phyloP scores from a whole-genome alignment of 30 jellyfish, hydroid and myxozoan species.

The Cassiopea xamachana region DNA sequence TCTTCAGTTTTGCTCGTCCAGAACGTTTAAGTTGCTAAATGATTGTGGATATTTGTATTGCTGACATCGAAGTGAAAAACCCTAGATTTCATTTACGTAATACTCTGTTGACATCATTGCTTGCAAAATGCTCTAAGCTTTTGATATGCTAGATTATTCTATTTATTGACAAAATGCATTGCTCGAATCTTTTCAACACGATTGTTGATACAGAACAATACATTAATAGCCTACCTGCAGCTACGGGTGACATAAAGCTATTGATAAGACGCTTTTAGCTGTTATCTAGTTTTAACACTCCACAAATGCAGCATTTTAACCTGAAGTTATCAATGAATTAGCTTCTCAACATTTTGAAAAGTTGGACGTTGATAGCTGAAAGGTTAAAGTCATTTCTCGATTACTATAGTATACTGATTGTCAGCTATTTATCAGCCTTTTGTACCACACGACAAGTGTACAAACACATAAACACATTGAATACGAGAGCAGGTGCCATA shows the following conservation, averaged over 20 bases:
- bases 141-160: not conserved
- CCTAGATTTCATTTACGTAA: not conserved
- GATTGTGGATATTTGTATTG: not conserved
- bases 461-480: too few species aligned
- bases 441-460: too few species aligned
- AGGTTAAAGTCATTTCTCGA: too few species aligned
- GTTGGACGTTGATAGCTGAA: too few species aligned
- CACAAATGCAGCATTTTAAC: too few species aligned
- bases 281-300: too few species aligned
- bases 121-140: not conserved
- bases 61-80: not conserved
- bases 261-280: not conserved
- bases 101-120: not conserved
- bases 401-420: too few species aligned
- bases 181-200: not conserved
- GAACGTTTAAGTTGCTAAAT: not conserved
- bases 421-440: too few species aligned
- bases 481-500: too few species aligned
- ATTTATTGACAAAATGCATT: not conserved
- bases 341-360: too few species aligned
- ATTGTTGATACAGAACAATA: not conserved
- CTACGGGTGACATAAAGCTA: not conserved
- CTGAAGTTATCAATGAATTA: too few species aligned
- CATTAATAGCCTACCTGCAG: not conserved
- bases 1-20: not conserved